Percentiles rank a stretch among this genome's conserved stretches.
These are phyloP conservation scores for Enoplosus armatus DNA, from an alignment of 2,797 vertebrate genomes.

Conservation along the genomic window DNA sequence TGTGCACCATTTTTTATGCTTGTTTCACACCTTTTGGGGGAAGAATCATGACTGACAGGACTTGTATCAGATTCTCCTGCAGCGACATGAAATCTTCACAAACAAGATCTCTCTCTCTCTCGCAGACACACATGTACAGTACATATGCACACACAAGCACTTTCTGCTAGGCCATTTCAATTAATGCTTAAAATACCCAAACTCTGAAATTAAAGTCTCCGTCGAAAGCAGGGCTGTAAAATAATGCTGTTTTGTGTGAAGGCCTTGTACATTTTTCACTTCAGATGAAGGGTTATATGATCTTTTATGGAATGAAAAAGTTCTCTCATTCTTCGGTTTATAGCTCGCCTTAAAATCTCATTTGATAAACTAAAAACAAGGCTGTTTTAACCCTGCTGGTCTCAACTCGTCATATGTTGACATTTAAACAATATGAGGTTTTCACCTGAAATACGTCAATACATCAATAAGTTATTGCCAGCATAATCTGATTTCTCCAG, in stretches of 20 bases:
- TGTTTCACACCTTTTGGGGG: conserved; percentile 78
- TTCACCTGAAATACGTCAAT: neutral
- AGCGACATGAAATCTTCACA: conserved; percentile 65
- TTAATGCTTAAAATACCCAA: conserved; percentile 42
- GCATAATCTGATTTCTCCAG: neutral
- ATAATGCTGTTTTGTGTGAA: conserved; percentile 5
- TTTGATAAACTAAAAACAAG: neutral
- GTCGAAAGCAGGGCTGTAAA: conserved; percentile 23
- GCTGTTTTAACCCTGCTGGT: neutral
- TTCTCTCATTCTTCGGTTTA: neutral
- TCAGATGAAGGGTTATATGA: neutral
- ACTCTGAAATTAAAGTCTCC: conserved; percentile 27
- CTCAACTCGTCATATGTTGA: neutral
- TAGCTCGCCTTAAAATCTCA: neutral
- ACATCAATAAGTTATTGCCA: neutral
- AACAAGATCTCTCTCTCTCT: conserved; percentile 17
- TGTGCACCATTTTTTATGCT: conserved; percentile 64
- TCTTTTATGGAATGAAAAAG: neutral
- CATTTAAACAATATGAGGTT: neutral
- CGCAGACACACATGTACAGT: conserved; percentile 10
- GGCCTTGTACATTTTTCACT: conserved; percentile 3
- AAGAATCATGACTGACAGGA: conserved; percentile 77
- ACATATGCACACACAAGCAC: conserved; percentile 19
- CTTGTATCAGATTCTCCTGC: conserved; percentile 67
- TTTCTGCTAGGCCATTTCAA: conserved; percentile 49